phyloP scores from a whole-genome alignment of 2,797 vertebrate species.

The Phataginus tricuspis region DNA sequence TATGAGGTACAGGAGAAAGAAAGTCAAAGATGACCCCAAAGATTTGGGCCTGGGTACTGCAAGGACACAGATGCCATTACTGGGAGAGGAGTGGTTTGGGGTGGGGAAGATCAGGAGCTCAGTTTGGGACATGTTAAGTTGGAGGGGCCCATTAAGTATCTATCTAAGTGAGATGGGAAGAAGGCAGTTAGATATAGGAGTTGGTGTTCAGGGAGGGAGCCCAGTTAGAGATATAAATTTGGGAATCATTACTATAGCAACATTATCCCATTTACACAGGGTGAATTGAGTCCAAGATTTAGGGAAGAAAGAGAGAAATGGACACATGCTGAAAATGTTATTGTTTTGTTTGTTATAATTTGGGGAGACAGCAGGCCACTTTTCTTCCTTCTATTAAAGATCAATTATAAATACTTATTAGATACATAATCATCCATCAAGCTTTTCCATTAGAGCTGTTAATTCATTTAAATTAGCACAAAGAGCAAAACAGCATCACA shows the following conservation, averaged over 20 bases:
- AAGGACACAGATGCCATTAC: neutral
- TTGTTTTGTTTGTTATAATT: neutral
- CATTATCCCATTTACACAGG: neutral
- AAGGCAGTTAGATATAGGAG: neutral
- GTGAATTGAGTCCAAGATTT: neutral
- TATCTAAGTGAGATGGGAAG: neutral
- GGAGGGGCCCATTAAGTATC: neutral
- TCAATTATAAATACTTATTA: conserved; percentile 1
- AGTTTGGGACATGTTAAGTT: neutral
- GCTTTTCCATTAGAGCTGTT: neutral
- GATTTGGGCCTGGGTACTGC: neutral
- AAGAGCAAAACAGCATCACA: fast-evolving
- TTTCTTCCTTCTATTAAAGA: conserved; percentile 20
- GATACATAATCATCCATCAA: neutral
- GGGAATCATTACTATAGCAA: neutral
- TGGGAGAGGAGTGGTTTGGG: neutral
- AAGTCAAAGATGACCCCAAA: neutral
- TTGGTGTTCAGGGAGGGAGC: neutral
- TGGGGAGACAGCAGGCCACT: neutral
- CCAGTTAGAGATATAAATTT: neutral
- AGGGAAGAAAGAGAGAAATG: neutral
- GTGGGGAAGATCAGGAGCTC: neutral
- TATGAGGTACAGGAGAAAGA: neutral
- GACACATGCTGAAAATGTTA: neutral
- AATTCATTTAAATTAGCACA: neutral